Percentiles rank a stretch among this genome's conserved stretches.
Evolutionary conservation across 2,888 invertebrate species (phyloP).

Genomic region (Amblyteles armatorius): DNA sequence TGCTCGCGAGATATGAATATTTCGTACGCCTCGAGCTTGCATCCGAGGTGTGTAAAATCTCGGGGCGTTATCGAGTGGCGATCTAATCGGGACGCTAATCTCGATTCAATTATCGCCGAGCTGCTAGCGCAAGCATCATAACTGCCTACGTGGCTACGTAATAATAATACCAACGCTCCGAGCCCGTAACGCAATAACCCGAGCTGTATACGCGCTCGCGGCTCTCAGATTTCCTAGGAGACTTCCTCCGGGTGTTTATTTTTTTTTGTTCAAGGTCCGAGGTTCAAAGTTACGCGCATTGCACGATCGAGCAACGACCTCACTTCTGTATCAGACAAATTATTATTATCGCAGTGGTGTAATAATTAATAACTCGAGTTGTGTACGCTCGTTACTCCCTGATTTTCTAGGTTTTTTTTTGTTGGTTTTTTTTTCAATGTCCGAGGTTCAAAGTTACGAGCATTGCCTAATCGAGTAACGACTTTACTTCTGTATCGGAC

Average conservation of each 20-base stretch:
- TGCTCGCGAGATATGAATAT: background rate
- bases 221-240: slow-evolving; percentile 13
- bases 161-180: slow-evolving; percentile 10
- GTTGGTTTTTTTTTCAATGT: background rate
- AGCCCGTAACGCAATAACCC: slow-evolving; percentile 31
- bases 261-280: slow-evolving; percentile 1
- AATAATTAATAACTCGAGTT: no score
- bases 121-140: slow-evolving; percentile 20
- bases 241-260: background rate
- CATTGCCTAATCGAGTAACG: slow-evolving; percentile 1
- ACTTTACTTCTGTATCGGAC: background rate
- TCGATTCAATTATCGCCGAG: slow-evolving; percentile 49
- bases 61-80: slow-evolving; percentile 30
- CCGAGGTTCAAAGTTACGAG: slow-evolving; percentile 7
- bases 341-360: background rate
- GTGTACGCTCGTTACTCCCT: no score
- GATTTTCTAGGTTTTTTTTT: no score
- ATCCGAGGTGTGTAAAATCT: background rate
- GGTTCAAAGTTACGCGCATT: slow-evolving; percentile 18
- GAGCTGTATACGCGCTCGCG: background rate
- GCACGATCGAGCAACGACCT: slow-evolving; percentile 21
- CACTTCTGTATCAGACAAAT: background rate
- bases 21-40: background rate
- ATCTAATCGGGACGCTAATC: slow-evolving; percentile 45
- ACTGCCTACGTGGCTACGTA: slow-evolving; percentile 26